Conservation (phyloP, 2,797 vertebrate species). For the Phrynocephalus guinanensis region DNA sequence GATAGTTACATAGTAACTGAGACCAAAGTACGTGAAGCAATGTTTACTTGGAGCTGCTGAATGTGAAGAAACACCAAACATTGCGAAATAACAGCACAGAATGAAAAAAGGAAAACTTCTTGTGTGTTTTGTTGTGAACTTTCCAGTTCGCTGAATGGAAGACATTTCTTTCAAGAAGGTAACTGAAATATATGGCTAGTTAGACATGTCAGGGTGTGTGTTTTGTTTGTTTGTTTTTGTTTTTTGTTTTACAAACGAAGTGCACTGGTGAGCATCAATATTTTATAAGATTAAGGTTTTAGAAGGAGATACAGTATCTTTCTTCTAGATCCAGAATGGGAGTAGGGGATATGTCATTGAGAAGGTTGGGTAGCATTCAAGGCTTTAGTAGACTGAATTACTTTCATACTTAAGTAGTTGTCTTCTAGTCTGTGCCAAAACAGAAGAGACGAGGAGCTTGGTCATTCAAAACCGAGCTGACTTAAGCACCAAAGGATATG, state of each 20-base stretch:
- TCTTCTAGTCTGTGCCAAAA: background rate
- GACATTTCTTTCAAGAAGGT: slow-evolving; percentile 7
- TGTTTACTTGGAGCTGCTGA: slow-evolving; percentile 65
- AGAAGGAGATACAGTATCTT: background rate
- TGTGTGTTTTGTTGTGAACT: slow-evolving; percentile 29
- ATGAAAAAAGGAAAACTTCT: slow-evolving; percentile 57
- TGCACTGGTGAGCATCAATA: background rate
- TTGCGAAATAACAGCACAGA: slow-evolving; percentile 59
- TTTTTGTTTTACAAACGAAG: background rate
- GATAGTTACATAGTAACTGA: slow-evolving; percentile 59
- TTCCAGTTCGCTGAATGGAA: background rate
- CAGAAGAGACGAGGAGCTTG: background rate
- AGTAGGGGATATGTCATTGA: background rate
- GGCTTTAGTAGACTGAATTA: background rate
- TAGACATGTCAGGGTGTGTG: background rate
- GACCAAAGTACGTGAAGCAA: slow-evolving; percentile 64
- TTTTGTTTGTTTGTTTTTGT: too few species aligned
- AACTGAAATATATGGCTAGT: background rate
- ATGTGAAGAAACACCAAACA: slow-evolving; percentile 68
- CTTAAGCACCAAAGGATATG: too few species aligned
- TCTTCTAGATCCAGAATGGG: background rate
- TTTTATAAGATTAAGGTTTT: background rate
- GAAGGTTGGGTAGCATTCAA: background rate
- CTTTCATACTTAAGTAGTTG: background rate
- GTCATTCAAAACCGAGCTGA: too few species aligned